These are phyloP conservation scores for Halcyon leucocephala DNA, from an alignment of 2,797 vertebrate species.

Conservation along the genomic window DNA sequence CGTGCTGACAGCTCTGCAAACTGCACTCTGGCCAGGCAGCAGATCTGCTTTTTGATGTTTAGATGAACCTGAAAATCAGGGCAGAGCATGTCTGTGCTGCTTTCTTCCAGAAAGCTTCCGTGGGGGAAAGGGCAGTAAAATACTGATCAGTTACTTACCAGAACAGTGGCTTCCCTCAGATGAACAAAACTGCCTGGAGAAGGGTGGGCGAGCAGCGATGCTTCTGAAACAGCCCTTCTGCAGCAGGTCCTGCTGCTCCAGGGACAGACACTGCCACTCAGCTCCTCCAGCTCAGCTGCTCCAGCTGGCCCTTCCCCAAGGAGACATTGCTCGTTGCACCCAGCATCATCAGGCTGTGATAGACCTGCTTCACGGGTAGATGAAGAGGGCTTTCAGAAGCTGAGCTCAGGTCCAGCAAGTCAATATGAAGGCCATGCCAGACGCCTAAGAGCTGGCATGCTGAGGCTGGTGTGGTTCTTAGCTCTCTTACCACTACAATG, in stretches of 20 bases:
- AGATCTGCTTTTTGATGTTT: not conserved
- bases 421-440: not conserved
- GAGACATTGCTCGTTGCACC: not conserved
- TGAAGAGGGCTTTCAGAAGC: not conserved
- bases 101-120: not conserved
- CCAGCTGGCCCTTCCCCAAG: not conserved
- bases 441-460: not conserved
- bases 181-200: not conserved
- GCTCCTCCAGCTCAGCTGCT: not conserved
- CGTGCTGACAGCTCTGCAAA: rapidly evolving
- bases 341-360: not conserved
- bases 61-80: not conserved
- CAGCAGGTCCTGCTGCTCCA: not conserved
- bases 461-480: not conserved
- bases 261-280: not conserved
- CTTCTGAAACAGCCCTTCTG: not conserved
- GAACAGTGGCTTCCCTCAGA: not conserved
- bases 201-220: not conserved
- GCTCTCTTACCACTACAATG: not conserved
- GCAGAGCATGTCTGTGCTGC: not conserved
- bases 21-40: rapidly evolving
- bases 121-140: not conserved
- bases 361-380: not conserved
- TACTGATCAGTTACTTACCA: not conserved
- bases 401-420: not conserved